phyloP scores from a whole-genome alignment of 1,140 invertebrate species.

The Drosophila carrolli region DNA sequence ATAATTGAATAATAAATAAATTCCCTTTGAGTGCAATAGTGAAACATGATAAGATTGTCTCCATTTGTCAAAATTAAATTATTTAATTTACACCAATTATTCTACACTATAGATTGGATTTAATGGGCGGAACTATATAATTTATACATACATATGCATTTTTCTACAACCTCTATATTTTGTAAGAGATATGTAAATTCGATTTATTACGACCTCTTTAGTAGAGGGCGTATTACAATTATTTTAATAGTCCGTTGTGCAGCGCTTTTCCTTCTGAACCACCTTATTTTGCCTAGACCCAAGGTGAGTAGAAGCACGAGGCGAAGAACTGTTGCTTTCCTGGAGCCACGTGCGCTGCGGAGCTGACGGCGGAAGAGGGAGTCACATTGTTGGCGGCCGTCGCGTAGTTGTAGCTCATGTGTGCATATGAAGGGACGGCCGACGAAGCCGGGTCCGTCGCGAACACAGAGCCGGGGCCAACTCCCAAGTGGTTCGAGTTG shows the following conservation, averaged over 20 bases:
- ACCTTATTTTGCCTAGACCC: slow-evolving; percentile 52
- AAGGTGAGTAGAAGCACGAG: slow-evolving; percentile 81
- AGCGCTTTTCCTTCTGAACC: not conserved
- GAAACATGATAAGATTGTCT: not conserved
- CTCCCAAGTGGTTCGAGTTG: slow-evolving; percentile 44
- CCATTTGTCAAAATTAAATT: slow-evolving; percentile 42
- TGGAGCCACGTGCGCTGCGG: slow-evolving; percentile 36
- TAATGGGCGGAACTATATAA: slow-evolving; percentile 58
- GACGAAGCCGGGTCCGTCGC: slow-evolving; percentile 40
- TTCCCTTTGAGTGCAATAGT: not conserved
- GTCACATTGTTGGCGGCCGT: slow-evolving; percentile 43
- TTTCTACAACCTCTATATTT: slow-evolving; percentile 52
- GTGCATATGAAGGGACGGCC: slow-evolving; percentile 58
- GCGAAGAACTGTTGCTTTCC: slow-evolving; percentile 82
- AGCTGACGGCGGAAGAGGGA: slow-evolving; percentile 25
- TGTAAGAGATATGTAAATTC: slow-evolving; percentile 76
- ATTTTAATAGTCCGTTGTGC: slow-evolving; percentile 6
- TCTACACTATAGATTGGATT: slow-evolving; percentile 34
- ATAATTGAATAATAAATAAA: no score
- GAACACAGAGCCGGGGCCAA: slow-evolving; percentile 38
- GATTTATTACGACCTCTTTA: slow-evolving; percentile 51
- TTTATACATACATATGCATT: slow-evolving; percentile 31
- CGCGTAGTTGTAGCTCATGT: slow-evolving; percentile 75
- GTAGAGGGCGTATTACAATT: slow-evolving; percentile 6
- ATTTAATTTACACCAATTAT: slow-evolving; percentile 55